These are phyloP conservation scores for Platyscapa corneri DNA, from an alignment of 1,140 invertebrate species.

Conservation along the genomic window DNA sequence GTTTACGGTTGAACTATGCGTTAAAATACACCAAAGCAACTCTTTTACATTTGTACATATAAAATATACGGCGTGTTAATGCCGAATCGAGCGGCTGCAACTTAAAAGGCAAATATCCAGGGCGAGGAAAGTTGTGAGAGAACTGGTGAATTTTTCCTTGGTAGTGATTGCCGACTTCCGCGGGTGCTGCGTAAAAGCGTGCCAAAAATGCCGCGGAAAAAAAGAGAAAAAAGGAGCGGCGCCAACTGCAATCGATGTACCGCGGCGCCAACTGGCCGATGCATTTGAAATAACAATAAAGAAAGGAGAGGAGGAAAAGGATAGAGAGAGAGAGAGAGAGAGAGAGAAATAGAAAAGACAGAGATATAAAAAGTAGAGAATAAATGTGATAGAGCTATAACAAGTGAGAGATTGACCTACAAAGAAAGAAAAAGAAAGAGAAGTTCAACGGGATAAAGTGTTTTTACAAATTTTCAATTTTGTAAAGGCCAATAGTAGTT, in stretches of 20 bases:
- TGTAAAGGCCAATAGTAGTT: constrained; percentile 4
- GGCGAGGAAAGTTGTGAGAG: constrained; percentile 10
- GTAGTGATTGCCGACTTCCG: constrained; percentile 19
- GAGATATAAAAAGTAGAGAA: too few species aligned
- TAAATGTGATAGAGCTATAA: too few species aligned
- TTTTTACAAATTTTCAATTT: constrained; percentile 52
- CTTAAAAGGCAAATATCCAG: constrained; percentile 39
- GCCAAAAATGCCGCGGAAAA: constrained; percentile 32
- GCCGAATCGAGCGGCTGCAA: constrained; percentile 43
- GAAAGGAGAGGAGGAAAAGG: not conserved
- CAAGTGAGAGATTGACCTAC: too few species aligned
- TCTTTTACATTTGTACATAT: constrained; percentile 6
- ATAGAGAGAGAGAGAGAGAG: not conserved
- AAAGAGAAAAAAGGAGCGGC: constrained; percentile 12
- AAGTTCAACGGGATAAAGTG: constrained; percentile 11
- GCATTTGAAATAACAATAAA: constrained; percentile 51
- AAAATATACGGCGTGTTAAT: constrained; percentile 39
- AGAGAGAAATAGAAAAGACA: too few species aligned
- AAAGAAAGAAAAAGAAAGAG: not conserved
- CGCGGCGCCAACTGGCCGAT: constrained; percentile 49
- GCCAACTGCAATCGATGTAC: constrained; percentile 51
- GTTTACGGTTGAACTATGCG: constrained; percentile 25
- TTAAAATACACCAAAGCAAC: constrained; percentile 25
- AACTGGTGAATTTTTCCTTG: not conserved
- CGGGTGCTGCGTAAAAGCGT: constrained; percentile 19